Conservation (phyloP, 2,113 vertebrate species). For the Amblyornis subalaris region DNA sequence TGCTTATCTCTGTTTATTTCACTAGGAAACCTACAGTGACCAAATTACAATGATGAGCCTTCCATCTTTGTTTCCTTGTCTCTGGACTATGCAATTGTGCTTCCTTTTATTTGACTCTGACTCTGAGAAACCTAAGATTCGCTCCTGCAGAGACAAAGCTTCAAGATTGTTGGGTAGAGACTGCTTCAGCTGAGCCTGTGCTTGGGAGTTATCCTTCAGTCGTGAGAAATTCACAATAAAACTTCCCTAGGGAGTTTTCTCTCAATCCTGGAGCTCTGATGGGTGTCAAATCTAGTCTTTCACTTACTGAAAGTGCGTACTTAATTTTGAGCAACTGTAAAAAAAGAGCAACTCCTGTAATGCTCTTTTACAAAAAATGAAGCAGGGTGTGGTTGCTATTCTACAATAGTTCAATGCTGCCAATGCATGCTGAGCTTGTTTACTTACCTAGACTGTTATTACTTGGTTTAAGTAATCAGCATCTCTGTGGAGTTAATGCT, state of each 20-base stretch:
- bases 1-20: not conserved
- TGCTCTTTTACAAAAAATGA: not conserved
- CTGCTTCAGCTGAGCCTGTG: not conserved
- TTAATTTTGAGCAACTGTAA: not conserved
- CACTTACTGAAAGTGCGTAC: not conserved
- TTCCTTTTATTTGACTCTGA: not conserved
- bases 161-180: not conserved
- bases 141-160: not conserved
- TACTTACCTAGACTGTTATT: not conserved
- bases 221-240: not conserved
- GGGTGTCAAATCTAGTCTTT: not conserved
- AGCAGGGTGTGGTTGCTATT: not conserved
- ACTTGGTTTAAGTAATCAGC: not conserved
- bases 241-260: not conserved
- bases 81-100: not conserved
- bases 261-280: not conserved
- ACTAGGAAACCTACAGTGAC: not conserved
- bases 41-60: not conserved
- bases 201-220: not conserved
- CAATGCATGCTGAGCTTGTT: not conserved
- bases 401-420: not conserved
- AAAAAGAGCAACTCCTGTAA: not conserved
- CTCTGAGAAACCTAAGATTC: not conserved
- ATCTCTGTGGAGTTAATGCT: not conserved
- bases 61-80: not conserved